Evolutionary conservation across 2,888 invertebrate genomes (phyloP).

Genomic region (Asteroscopus sphinx): DNA sequence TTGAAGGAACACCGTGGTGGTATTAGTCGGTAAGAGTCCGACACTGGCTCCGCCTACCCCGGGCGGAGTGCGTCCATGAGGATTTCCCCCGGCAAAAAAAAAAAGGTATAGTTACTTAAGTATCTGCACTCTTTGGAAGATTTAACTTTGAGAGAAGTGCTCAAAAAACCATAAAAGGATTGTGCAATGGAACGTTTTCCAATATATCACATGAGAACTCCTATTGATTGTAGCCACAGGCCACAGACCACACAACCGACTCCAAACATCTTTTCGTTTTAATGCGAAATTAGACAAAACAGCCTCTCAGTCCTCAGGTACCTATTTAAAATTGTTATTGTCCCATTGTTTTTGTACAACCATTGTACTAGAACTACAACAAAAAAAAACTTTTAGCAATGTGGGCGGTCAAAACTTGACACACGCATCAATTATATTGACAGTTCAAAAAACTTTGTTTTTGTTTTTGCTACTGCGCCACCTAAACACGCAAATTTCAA

Average conservation of each 20-base stretch:
- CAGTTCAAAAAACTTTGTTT: slow-evolving; percentile 27
- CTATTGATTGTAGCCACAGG: too few relatives aligned
- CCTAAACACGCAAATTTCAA: slow-evolving; percentile 16
- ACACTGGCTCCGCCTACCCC: too few relatives aligned
- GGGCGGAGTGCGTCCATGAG: too few relatives aligned
- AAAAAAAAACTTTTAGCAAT: slow-evolving; percentile 38
- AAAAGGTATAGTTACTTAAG: too few relatives aligned
- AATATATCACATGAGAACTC: too few relatives aligned
- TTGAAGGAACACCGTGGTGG: too few relatives aligned
- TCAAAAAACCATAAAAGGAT: too few relatives aligned
- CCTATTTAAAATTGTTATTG: slow-evolving; percentile 18
- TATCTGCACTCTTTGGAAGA: too few relatives aligned
- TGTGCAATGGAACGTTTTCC: too few relatives aligned
- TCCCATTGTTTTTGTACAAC: slow-evolving; percentile 38
- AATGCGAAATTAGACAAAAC: slow-evolving; percentile 27
- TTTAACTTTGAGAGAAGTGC: too few relatives aligned
- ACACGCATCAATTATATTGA: slow-evolving; percentile 57
- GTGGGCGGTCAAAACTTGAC: slow-evolving; percentile 56
- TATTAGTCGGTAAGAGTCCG: too few relatives aligned
- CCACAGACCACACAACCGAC: neutral
- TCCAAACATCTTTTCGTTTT: neutral
- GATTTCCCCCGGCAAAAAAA: too few relatives aligned
- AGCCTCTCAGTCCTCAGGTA: slow-evolving; percentile 13
- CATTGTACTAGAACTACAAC: slow-evolving; percentile 29
- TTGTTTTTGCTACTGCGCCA: slow-evolving; percentile 3